A percentile compares a stretch with the other conserved stretches of the same genome.
phyloP scores from a whole-genome alignment of 2,888 invertebrate species.

The Zhengitettix transpicula region DNA sequence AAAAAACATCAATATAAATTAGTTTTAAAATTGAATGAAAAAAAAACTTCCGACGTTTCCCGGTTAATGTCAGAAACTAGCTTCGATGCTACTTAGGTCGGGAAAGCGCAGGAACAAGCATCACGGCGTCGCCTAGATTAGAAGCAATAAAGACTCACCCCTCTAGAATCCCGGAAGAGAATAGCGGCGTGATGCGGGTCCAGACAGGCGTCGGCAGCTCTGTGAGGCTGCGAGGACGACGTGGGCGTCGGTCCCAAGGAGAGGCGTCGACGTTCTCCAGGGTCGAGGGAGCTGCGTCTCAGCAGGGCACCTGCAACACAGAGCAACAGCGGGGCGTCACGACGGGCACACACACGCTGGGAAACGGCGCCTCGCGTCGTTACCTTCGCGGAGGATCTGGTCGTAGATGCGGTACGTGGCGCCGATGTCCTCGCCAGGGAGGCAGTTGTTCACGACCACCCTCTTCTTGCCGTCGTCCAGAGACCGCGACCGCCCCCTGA shows the following conservation, averaged over 20 bases:
- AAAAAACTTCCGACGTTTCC: no score
- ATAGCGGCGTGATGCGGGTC: constrained; percentile 85
- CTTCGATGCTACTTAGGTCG: no score
- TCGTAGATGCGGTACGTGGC: constrained; percentile 72
- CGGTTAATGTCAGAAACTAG: no score
- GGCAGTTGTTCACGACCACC: constrained; percentile 21
- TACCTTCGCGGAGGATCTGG: constrained; percentile 58
- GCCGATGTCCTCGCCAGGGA: constrained; percentile 39
- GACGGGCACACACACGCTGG: no score
- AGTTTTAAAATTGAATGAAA: no score
- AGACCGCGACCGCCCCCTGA: constrained; percentile 61
- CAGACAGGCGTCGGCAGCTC: constrained; percentile 60
- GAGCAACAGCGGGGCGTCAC: background rate
- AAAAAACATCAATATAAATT: no score
- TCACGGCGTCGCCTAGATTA: no score
- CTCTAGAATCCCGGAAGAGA: constrained; percentile 79
- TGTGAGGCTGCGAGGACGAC: constrained; percentile 28
- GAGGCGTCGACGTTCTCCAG: constrained; percentile 54
- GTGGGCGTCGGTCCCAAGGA: constrained; percentile 49
- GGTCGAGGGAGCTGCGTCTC: constrained; percentile 57
- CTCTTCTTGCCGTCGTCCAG: constrained; percentile 44
- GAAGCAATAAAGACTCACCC: constrained; percentile 43
- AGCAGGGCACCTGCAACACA: constrained; percentile 49
- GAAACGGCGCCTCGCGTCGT: constrained; percentile 3
- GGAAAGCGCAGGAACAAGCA: no score